Percentiles rank a stretch among this genome's conserved stretches.
Conservation (phyloP, 1,140 invertebrate genomes). For the Aphelenchoides besseyi region DNA sequence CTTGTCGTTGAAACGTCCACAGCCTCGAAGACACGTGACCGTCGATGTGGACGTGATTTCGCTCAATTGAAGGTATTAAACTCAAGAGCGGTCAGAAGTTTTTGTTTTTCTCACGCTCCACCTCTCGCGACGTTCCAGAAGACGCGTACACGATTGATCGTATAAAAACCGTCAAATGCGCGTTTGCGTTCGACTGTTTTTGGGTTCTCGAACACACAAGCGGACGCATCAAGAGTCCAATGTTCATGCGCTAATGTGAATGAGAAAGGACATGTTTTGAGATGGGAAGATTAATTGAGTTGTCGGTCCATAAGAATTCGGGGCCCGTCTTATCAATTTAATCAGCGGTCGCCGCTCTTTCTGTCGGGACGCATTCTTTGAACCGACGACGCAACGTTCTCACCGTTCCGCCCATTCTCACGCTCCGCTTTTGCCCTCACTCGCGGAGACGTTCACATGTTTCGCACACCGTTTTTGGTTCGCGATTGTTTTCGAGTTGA, state of each 20-base stretch:
- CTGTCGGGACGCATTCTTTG: slow-evolving; percentile 5
- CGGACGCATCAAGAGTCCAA: no score
- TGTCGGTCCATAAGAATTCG: no score
- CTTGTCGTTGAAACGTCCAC: slow-evolving; percentile 2
- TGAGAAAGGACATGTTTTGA: no score
- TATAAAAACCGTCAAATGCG: not conserved
- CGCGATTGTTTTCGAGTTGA: not conserved
- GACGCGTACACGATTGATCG: not conserved
- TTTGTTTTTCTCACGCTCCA: no score
- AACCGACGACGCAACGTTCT: not conserved
- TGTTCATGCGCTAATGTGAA: no score
- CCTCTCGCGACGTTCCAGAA: not conserved
- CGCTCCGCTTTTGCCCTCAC: not conserved
- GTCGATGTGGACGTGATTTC: not conserved
- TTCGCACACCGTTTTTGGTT: not conserved
- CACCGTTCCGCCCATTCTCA: not conserved
- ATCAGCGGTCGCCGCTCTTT: no score
- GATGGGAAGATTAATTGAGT: no score
- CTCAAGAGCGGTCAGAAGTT: not conserved
- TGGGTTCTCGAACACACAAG: no score
- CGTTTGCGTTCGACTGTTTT: not conserved
- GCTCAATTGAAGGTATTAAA: not conserved
- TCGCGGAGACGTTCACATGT: slow-evolving; percentile 5
- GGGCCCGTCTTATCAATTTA: no score
- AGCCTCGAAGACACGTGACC: not conserved